A percentile compares a stretch with the other conserved stretches of the same genome.
Evolutionary conservation across 2,888 invertebrate species (phyloP).

Genomic region (Tetropium fuscum): DNA sequence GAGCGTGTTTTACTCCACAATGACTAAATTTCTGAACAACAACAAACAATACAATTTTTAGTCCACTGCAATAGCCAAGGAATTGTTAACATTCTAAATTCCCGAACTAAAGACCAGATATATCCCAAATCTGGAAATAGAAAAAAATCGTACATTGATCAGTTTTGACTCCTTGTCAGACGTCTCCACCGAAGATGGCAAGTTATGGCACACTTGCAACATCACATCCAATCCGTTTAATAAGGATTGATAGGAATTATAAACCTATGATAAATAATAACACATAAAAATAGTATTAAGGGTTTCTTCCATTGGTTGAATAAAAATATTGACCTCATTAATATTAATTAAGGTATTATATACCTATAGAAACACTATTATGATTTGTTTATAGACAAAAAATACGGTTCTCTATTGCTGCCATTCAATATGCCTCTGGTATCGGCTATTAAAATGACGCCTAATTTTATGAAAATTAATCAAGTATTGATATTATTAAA

Average conservation of each 20-base stretch:
- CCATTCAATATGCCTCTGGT: too few relatives aligned
- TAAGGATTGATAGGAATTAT: constrained; percentile 75
- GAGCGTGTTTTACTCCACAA: too few relatives aligned
- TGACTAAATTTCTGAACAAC: too few relatives aligned
- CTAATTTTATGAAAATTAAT: background rate
- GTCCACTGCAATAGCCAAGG: constrained; percentile 4
- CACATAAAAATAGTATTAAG: background rate
- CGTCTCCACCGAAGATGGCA: constrained; percentile 57
- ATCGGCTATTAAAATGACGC: too few relatives aligned
- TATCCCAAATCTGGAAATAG: constrained; percentile 20
- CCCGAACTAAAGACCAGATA: constrained; percentile 24
- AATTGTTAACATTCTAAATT: constrained; percentile 20
- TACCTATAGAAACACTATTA: too few relatives aligned
- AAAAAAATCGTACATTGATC: constrained; percentile 58
- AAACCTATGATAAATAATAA: constrained; percentile 67
- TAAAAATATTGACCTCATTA: too few relatives aligned
- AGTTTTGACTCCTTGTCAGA: constrained; percentile 54
- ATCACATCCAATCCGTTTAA: constrained; percentile 75
- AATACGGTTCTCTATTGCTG: too few relatives aligned
- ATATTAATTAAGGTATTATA: too few relatives aligned
- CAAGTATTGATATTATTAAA: background rate
- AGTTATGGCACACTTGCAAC: constrained; percentile 76
- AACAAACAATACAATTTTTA: too few relatives aligned
- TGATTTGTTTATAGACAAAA: too few relatives aligned
- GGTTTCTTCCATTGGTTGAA: background rate